Conservation (phyloP, 2,113 vertebrate species). For the Cyphomyrus plagiostoma region DNA sequence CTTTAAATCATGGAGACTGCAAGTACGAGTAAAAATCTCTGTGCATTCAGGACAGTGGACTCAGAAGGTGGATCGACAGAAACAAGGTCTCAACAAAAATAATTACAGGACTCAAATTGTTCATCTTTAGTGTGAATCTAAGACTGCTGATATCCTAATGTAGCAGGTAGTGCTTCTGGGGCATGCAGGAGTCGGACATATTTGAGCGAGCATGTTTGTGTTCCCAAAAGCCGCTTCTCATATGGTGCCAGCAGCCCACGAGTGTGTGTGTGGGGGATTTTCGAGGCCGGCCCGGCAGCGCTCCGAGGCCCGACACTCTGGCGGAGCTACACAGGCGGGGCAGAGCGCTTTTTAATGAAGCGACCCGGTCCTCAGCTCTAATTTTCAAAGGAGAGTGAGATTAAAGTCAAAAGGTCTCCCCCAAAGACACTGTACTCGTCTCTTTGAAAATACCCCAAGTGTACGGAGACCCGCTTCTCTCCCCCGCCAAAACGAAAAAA, state of each 20-base stretch:
- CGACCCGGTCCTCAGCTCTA: constrained; percentile 68
- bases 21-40: neutral
- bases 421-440: constrained; percentile 68
- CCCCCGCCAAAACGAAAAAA: constrained; percentile 33
- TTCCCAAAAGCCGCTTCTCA: constrained; percentile 9
- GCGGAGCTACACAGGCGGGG: constrained; percentile 72
- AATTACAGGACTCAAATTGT: neutral
- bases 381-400: constrained; percentile 76
- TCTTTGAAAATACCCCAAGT: constrained; percentile 75
- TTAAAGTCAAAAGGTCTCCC: constrained; percentile 76
- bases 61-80: neutral
- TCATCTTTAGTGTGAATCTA: neutral
- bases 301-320: constrained; percentile 48
- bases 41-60: neutral
- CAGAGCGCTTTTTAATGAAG: constrained; percentile 68
- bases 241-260: neutral
- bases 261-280: constrained; percentile 15
- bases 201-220: neutral
- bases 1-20: neutral
- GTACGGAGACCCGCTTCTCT: constrained; percentile 51
- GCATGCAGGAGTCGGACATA: neutral
- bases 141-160: neutral
- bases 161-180: neutral
- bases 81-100: neutral
- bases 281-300: constrained; percentile 38